Evolutionary conservation across 2,113 vertebrate species (phyloP), one percentile per base, ranked within the genome.

Genomic region (Notothenia coriiceps): DNA sequence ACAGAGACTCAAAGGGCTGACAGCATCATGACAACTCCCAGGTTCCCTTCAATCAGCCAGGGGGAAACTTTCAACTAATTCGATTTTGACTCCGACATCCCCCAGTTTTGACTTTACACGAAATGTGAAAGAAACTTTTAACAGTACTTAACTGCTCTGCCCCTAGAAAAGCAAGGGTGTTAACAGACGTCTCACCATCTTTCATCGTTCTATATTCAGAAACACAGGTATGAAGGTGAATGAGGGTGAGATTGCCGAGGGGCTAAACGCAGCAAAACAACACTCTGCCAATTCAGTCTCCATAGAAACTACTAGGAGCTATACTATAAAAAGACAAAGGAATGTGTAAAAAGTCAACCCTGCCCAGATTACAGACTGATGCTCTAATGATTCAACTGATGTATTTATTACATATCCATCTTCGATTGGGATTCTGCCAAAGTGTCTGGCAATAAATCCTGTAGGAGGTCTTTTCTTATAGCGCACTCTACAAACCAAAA

Each of bases 261-360:
- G 86, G 77, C 65, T 55, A 62, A 81, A 79, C 13, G 67, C 88
- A 86, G 44, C 76, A 84, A 33, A 87, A 84, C 82, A 88, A 60
- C 46, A 20, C 78, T 68, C 56, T 78, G 80, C 74, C 79, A 83
- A 72, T 74, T 70, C 80, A 82, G 86, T 90, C 78, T 71, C 87
- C 88, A 89, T 92, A 92, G 87, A 91, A 91, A 92, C 90, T 57
- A 83, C 83, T 86, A 77, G 51, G 29, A 74, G 55, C 59, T 56
- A 51, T 63, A 73, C 54, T 72, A 85, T 83, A 82, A 86, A 85
- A 88, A 91, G 73, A 87, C 33, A 51, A 85, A 72, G 61, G 51
- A 61, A 46, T 47, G 54, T 72, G 60, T 61, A 59, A 61, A 54
- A 59, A 64, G 65, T 44, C 15, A 74, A 86, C 52, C 64, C 68